Percentiles rank a stretch among this genome's conserved stretches.
phyloP scores from a whole-genome alignment of 2,888 invertebrate genomes.

The Andricus quercusramuli region DNA sequence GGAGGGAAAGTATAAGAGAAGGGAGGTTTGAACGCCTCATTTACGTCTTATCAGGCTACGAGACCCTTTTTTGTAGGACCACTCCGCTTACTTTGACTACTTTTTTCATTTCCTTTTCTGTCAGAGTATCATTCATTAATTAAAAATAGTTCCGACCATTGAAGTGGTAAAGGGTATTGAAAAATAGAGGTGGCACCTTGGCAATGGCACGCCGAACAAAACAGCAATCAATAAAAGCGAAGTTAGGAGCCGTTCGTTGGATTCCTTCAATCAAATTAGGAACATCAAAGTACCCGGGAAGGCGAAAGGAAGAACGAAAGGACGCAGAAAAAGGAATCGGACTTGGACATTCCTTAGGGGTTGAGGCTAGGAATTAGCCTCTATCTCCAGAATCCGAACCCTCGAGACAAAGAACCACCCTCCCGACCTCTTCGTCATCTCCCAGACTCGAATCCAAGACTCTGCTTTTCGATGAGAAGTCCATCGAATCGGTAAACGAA shows the following conservation, averaged over 20 bases:
- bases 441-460: slow-evolving; percentile 30
- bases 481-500: slow-evolving; percentile 13
- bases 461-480: slow-evolving; percentile 37
- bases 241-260: slow-evolving; percentile 74
- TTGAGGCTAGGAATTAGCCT: slow-evolving; percentile 76
- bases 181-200: slow-evolving; percentile 22
- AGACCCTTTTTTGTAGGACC: no score
- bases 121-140: background rate
- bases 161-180: background rate
- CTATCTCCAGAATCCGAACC: slow-evolving; percentile 74
- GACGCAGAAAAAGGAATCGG: slow-evolving; percentile 54
- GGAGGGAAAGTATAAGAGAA: no score
- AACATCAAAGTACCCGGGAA: slow-evolving; percentile 77
- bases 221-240: slow-evolving; percentile 77
- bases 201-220: slow-evolving; percentile 63
- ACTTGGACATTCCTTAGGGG: slow-evolving; percentile 69
- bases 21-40: no score
- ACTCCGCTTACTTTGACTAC: no score
- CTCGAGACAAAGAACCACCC: slow-evolving; percentile 72
- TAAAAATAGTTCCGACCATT: slow-evolving; percentile 8
- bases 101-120: no score
- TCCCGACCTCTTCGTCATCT: slow-evolving; percentile 49
- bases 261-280: slow-evolving; percentile 79
- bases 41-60: no score
- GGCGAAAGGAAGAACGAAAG: slow-evolving; percentile 66